Conservation (phyloP, 2,113 vertebrate species). For the Melanotaenia duboulayi region DNA sequence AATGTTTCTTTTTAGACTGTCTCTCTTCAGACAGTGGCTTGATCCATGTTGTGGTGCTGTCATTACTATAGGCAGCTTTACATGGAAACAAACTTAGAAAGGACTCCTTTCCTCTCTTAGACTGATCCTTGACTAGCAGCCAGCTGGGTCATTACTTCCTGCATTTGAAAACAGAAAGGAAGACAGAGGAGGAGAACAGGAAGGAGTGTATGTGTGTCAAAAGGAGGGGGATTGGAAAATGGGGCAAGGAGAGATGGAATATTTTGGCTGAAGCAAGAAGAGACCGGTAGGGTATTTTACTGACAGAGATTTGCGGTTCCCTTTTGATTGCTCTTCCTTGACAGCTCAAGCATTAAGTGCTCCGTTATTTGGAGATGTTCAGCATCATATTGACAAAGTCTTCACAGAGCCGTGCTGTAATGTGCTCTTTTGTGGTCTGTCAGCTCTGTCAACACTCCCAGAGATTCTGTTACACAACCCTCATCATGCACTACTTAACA, state of each 20-base stretch:
- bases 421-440: slow-evolving; percentile 29
- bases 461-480: slow-evolving; percentile 41
- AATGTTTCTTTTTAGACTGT: background rate
- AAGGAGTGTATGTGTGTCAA: slow-evolving; percentile 46
- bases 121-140: slow-evolving; percentile 49
- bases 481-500: slow-evolving; percentile 7
- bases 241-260: slow-evolving; percentile 39
- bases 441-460: slow-evolving; percentile 36
- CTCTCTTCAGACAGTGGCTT: slow-evolving; percentile 25
- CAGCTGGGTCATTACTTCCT: slow-evolving; percentile 62
- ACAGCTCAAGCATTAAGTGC: slow-evolving; percentile 15
- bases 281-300: slow-evolving; percentile 7
- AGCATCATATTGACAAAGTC: slow-evolving; percentile 15
- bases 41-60: slow-evolving; percentile 36
- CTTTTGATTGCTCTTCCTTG: slow-evolving; percentile 28
- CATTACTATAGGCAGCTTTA: slow-evolving; percentile 32
- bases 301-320: slow-evolving; percentile 26
- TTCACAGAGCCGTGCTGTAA: slow-evolving; percentile 25
- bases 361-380: slow-evolving; percentile 44
- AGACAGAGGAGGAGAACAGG: slow-evolving; percentile 29
- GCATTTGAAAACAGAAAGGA: slow-evolving; percentile 28
- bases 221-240: slow-evolving; percentile 41
- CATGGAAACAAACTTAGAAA: slow-evolving; percentile 39
- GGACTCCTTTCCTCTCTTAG: slow-evolving; percentile 24
- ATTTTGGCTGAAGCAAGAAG: background rate